Evolutionary conservation across 2,888 invertebrate species (phyloP).

Genomic region (Poecilobothrus nobilitatus): DNA sequence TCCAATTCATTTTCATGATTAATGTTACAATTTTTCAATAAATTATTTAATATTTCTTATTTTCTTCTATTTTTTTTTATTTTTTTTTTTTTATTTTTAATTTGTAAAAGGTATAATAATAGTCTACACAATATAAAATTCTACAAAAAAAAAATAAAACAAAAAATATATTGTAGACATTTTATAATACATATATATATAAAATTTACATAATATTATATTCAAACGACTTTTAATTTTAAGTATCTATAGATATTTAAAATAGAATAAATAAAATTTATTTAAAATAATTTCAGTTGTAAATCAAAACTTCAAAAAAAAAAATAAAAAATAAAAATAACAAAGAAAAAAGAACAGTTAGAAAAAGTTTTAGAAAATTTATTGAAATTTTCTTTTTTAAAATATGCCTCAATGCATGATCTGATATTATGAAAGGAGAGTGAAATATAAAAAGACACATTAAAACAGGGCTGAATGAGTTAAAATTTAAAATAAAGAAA

Average conservation of each 20-base stretch:
- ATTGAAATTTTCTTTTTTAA: background rate
- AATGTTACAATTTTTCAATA: slow-evolving; percentile 3
- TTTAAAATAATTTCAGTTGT: slow-evolving; percentile 3
- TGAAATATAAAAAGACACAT: no score
- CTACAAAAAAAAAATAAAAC: no score
- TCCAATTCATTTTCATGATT: slow-evolving; percentile 3
- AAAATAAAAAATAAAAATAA: background rate
- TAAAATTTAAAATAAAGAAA: no score
- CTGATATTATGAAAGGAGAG: no score
- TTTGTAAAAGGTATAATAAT: no score
- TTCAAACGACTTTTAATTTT: background rate
- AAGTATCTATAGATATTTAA: background rate
- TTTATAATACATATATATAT: no score
- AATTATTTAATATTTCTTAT: background rate
- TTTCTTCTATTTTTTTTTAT: background rate
- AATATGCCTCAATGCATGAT: no score
- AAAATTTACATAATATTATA: background rate
- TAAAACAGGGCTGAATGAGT: no score
- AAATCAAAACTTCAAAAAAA: slow-evolving; percentile 5
- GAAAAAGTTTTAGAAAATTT: background rate
- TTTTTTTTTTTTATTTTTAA: no score
- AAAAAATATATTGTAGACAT: no score
- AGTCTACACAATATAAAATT: no score
- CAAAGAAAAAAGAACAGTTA: background rate
- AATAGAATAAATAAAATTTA: background rate